These are phyloP conservation scores for Rhyacichthys aspro DNA, from an alignment of 2,797 vertebrate species.

Conservation along the genomic window DNA sequence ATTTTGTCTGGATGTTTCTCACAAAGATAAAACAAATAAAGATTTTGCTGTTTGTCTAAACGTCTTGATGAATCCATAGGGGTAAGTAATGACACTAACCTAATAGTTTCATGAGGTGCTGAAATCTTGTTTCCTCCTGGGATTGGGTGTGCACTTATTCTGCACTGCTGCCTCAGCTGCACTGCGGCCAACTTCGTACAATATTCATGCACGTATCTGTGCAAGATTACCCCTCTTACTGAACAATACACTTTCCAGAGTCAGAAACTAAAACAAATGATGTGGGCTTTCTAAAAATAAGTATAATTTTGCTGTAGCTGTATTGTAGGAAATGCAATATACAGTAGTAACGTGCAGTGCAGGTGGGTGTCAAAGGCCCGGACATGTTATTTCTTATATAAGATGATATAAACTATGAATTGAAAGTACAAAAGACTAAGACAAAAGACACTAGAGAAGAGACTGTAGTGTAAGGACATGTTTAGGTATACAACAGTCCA, in stretches of 20 bases:
- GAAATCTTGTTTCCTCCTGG: conserved; percentile 45
- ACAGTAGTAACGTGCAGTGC: neutral
- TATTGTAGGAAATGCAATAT: neutral
- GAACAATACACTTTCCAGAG: conserved; percentile 29
- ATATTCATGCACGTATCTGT: conserved; percentile 55
- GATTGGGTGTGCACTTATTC: conserved; percentile 47
- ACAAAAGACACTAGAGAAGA: too few species aligned
- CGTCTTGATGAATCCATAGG: conserved; percentile 7
- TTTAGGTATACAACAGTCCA: conserved; percentile 18
- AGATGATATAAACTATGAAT: neutral
- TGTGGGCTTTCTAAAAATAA: conserved; percentile 15
- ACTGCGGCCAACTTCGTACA: conserved; percentile 41
- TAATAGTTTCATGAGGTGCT: conserved; percentile 40
- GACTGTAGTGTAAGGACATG: too few species aligned
- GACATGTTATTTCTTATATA: neutral
- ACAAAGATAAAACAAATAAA: neutral
- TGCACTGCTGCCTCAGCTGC: conserved; percentile 50
- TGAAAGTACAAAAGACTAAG: too few species aligned
- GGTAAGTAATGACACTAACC: conserved; percentile 31
- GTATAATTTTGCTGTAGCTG: conserved; percentile 18
- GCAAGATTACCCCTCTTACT: conserved; percentile 47
- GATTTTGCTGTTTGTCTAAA: neutral
- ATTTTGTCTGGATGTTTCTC: neutral
- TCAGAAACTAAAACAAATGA: conserved; percentile 22
- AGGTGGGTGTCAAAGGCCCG: neutral